Base-by-base conservation (phyloP, 2,113 vertebrate species). In the Tetrax tetrax region DNA sequence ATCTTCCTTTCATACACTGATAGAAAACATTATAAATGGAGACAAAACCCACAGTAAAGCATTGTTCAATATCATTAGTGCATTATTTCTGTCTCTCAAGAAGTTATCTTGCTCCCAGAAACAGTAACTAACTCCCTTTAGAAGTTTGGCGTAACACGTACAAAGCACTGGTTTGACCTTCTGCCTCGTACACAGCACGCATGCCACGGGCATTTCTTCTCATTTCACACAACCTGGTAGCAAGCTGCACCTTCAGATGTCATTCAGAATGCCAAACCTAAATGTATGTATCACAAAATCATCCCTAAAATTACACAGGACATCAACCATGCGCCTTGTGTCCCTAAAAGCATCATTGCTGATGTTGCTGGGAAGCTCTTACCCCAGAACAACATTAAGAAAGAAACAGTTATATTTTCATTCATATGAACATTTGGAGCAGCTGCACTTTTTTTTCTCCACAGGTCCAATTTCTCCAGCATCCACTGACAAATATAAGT, bases 91-190 rank as follows among this genome's bases (percentile, higher is more conserved):
- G 31, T 66, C 76, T 82, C 79, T 74, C 72, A 47, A 35, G 8
- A 93, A 90, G 71, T 54, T 59, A 74, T 27, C 64, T 83, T 59
- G 47, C 59, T 86, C 64, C 37, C n/a, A 83, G 28, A 89, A 89
- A 13, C 64, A 78, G 7, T 16, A 64, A 56, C 38, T 47, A 92
- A 70, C 28, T 66, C 56, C 47, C 41, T 14, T 85, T 14, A 0
- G 7, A 87, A 78, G 24, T 59, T 0, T 43, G 33, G 87, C 1
- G 0, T 48, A 91, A 78, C 25, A 38, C 21, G 51, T 0, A 90
- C 60, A 84, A 75, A 86, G 24, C 64, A 75, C 23, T 91, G 78
- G 47, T 56, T 38, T 89, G 64, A 74, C 76, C 80, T 81, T 71
- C 6, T 7, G 13, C 31, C 48, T 85, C 2, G 0, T 10, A 29